Conservation (phyloP, 2,113 vertebrate genomes). For the Pomatostomus ruficeps region DNA sequence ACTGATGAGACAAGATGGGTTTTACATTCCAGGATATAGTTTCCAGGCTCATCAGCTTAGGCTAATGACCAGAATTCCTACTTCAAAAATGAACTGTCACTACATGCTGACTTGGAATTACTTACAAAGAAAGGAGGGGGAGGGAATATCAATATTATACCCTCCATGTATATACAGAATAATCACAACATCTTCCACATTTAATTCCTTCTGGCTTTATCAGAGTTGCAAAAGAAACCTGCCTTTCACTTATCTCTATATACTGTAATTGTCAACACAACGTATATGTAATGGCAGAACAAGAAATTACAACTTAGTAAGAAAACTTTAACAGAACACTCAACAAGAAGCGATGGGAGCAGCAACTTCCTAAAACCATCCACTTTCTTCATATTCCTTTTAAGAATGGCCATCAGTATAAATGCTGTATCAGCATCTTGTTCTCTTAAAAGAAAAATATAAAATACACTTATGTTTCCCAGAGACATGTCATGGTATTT, state of each 20-base stretch:
- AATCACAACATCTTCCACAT: not conserved
- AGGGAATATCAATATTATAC: not conserved
- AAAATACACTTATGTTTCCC: not conserved
- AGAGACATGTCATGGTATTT: not conserved
- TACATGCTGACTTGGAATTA: not conserved
- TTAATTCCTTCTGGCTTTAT: not conserved
- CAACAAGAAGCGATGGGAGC: not conserved
- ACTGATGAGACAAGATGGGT: not conserved
- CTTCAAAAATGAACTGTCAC: not conserved
- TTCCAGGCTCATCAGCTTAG: not conserved
- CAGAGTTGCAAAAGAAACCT: not conserved
- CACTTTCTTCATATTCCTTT: not conserved
- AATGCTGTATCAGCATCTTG: not conserved
- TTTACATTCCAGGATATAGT: not conserved
- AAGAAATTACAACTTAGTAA: not conserved
- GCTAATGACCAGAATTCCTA: not conserved
- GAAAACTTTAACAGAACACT: not conserved
- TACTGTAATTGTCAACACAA: not conserved
- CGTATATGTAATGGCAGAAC: not conserved
- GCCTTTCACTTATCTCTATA: constrained; percentile 2
- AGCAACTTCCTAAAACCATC: not conserved
- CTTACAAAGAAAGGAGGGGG: not conserved
- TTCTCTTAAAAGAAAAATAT: not conserved
- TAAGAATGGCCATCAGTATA: not conserved
- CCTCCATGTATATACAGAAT: not conserved